Evolutionary conservation across 1,140 invertebrate genomes (phyloP), one percentile per base, ranked within the genome.

Genomic region (Hydropsyche tenuis): DNA sequence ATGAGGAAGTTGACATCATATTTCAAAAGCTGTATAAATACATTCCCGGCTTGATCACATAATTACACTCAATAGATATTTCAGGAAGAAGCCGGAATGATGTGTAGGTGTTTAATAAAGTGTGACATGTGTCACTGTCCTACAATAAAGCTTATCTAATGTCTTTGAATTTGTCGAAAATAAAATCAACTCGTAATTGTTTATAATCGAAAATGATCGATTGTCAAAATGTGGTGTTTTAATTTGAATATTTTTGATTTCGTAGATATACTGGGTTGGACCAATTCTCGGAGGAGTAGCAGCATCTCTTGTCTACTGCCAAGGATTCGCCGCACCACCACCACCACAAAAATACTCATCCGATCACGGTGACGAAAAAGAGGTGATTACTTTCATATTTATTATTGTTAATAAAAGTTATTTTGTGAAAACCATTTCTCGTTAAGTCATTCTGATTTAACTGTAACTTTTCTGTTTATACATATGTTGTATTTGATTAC

Each of bases 181-280:
- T 62, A 20, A 16, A 5, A 14, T 62, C 23, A 22, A 23, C 23
- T 16, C n/a, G 14, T 5, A n/a, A 5, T 51, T 51, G 14, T n/a
- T 4, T 4, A 20, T 51, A 3, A 16, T 14, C 3, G 18, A 51
- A 51, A 16, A 5, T 51, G 18, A 51, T 12, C 43, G 43, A 16
- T 70, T 0, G 0, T 71, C 75, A 73, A 72, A 74, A 82, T 82
- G 4, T 81, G n/a, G n/a, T 37, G 3, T 37, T 37, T 9, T 37
- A 4, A 37, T 37, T 37, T 37, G 30, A 4, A 4, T 37, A 4
- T 9, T 37, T 37, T 37, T 37, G 3, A 37, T n/a, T n/a, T 9
- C 30, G 9, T 37, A 92, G 92, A 86, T 96, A 0, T 97, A 95
- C 84, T 97, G 95, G 95, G 85, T 91, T 1, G 95, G 94, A 0